Evolutionary conservation across 2,797 vertebrate genomes (phyloP).

Genomic region (Loris lydekkerianus): DNA sequence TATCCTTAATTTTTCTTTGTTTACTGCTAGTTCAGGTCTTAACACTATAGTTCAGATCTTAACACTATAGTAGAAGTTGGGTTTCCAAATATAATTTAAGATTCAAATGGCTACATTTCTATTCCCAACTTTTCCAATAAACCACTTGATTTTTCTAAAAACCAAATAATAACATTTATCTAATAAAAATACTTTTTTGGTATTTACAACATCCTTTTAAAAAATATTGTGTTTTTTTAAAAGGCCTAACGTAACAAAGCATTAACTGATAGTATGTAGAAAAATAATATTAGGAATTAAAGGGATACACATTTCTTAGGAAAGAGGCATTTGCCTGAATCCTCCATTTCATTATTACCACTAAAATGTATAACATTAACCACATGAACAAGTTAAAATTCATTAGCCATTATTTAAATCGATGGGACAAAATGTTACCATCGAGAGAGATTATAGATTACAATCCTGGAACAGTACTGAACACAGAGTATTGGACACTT

Average conservation of each 20-base stretch:
- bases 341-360: slow-evolving; percentile 63
- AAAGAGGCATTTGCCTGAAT: slow-evolving; percentile 32
- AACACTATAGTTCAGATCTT: slow-evolving; percentile 39
- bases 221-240: background rate
- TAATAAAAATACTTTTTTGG: slow-evolving; percentile 40
- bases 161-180: slow-evolving; percentile 54
- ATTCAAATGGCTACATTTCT: slow-evolving; percentile 56
- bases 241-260: slow-evolving; percentile 4
- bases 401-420: slow-evolving; percentile 59
- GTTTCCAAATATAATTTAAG: background rate
- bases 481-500: slow-evolving; percentile 6
- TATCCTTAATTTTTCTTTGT: slow-evolving; percentile 44
- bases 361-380: slow-evolving; percentile 65
- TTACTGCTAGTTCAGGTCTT: slow-evolving; percentile 55
- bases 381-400: slow-evolving; percentile 53
- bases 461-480: background rate
- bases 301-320: slow-evolving; percentile 40
- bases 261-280: slow-evolving; percentile 56
- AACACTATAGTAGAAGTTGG: background rate
- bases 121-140: slow-evolving; percentile 52
- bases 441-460: slow-evolving; percentile 27
- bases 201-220: slow-evolving; percentile 45
- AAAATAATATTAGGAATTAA: slow-evolving; percentile 64
- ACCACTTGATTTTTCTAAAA: slow-evolving; percentile 50
- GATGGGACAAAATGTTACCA: slow-evolving; percentile 36